Conservation (phyloP, 2,113 vertebrate genomes). For the Thamnaconus septentrionalis region DNA sequence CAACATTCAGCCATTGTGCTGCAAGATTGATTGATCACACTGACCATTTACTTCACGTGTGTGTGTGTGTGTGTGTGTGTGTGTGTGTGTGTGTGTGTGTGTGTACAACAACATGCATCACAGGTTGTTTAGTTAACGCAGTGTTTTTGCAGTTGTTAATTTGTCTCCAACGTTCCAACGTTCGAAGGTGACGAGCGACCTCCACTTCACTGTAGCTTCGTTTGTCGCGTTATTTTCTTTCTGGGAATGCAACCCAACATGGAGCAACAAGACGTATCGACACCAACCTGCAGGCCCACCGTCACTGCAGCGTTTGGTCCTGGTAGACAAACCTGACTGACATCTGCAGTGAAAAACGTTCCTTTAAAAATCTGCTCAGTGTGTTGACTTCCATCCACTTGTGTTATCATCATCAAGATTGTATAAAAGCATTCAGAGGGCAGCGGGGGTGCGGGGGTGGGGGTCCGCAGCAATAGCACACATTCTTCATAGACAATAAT, state of each 20-base stretch:
- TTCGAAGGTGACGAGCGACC: no score
- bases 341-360: background rate
- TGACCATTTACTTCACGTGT: constrained; percentile 34
- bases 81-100: background rate
- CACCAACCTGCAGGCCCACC: no score
- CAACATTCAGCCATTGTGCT: constrained; percentile 30
- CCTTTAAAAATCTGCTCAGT: constrained; percentile 3
- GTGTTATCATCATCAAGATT: constrained; percentile 52
- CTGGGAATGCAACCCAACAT: no score
- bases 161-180: no score
- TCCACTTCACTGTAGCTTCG: no score
- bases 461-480: constrained; percentile 33
- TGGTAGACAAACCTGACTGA: no score
- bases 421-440: constrained; percentile 37
- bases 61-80: constrained; percentile 3
- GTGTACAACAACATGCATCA: no score
- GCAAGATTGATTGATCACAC: constrained; percentile 51
- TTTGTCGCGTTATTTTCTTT: no score
- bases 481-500: constrained; percentile 73
- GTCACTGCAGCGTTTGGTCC: no score
- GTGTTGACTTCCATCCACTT: constrained; percentile 21
- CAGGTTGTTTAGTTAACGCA: no score
- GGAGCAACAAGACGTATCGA: no score
- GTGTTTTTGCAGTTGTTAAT: no score
- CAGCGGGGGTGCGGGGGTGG: constrained; percentile 4